Evolutionary conservation across 1,140 invertebrate genomes (phyloP).

Genomic region (Heliconius himera): DNA sequence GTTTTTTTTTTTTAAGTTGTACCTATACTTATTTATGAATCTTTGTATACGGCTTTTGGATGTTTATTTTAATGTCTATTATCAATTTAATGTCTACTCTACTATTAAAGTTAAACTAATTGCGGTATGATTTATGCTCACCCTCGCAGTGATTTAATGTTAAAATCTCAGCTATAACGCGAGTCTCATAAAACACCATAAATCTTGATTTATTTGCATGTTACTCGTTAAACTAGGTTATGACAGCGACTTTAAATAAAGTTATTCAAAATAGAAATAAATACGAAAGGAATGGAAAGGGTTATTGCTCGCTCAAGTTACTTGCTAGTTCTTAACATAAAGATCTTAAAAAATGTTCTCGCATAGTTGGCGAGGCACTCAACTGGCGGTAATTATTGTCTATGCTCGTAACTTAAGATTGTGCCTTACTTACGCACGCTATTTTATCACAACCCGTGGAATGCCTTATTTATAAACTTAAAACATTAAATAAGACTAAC

Average conservation of each 20-base stretch:
- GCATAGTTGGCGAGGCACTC: constrained; percentile 25
- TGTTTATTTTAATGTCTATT: background rate
- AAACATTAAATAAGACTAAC: background rate
- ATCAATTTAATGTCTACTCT: background rate
- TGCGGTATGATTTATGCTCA: constrained; percentile 29
- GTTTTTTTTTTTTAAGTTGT: background rate
- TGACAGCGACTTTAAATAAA: constrained; percentile 21
- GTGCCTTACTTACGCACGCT: constrained; percentile 12
- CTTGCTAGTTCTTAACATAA: constrained; percentile 15
- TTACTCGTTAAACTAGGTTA: constrained; percentile 25
- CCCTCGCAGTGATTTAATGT: constrained; percentile 27
- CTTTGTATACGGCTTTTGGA: background rate
- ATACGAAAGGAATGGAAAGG: background rate
- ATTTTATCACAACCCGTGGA: constrained; percentile 13
- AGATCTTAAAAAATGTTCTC: constrained; percentile 25
- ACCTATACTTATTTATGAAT: background rate
- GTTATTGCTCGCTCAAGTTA: constrained; percentile 15
- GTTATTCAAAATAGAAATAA: constrained; percentile 29
- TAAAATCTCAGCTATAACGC: constrained; percentile 12
- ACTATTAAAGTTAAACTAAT: constrained; percentile 18
- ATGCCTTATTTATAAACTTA: constrained; percentile 6
- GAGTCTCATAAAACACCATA: constrained; percentile 30
- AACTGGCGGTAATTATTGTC: constrained; percentile 25
- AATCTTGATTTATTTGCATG: constrained; percentile 38
- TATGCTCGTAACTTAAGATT: constrained; percentile 27